These are phyloP conservation scores for Omphaloscelis lunosa DNA, from an alignment of 2,888 invertebrate species.

Conservation along the genomic window DNA sequence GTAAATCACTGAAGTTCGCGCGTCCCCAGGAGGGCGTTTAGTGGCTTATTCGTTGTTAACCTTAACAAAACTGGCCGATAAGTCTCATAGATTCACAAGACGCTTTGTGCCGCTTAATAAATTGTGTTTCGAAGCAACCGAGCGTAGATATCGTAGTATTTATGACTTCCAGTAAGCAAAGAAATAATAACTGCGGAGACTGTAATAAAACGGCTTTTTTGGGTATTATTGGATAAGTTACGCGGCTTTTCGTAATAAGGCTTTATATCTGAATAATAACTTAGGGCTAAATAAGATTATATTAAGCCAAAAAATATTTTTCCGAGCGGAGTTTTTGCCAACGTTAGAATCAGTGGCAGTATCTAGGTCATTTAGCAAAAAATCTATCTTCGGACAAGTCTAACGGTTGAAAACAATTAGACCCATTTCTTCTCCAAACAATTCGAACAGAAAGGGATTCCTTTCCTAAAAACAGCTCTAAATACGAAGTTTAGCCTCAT, in stretches of 20 bases:
- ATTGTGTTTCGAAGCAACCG: conserved; percentile 64
- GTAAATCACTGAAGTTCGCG: conserved; percentile 68
- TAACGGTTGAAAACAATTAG: conserved; percentile 47
- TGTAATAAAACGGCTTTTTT: conserved; percentile 55
- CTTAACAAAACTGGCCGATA: conserved; percentile 66
- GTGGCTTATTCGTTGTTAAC: conserved; percentile 70
- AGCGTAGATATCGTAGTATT: conserved; percentile 63
- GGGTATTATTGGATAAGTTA: conserved; percentile 55
- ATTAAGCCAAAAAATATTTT: conserved; percentile 20
- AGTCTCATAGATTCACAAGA: conserved; percentile 65
- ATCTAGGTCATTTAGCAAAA: conserved; percentile 33
- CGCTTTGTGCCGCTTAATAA: conserved; percentile 66
- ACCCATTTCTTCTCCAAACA: conserved; percentile 58
- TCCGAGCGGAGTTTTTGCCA: conserved; percentile 16
- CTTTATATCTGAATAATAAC: conserved; percentile 41
- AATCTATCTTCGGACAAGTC: conserved; percentile 31
- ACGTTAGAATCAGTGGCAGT: conserved; percentile 12
- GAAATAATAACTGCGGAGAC: conserved; percentile 57
- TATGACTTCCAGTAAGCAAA: conserved; percentile 62
- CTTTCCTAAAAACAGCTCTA: conserved; percentile 52
- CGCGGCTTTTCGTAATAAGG: conserved; percentile 38
- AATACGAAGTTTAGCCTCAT: conserved; percentile 57
- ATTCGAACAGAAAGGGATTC: conserved; percentile 47
- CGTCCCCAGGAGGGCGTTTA: conserved; percentile 66
- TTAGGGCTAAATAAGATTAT: conserved; percentile 40